Percentiles rank a stretch among this genome's conserved stretches.
phyloP scores from a whole-genome alignment of 2,888 invertebrate genomes.

The Scaptomyza caliginosa region DNA sequence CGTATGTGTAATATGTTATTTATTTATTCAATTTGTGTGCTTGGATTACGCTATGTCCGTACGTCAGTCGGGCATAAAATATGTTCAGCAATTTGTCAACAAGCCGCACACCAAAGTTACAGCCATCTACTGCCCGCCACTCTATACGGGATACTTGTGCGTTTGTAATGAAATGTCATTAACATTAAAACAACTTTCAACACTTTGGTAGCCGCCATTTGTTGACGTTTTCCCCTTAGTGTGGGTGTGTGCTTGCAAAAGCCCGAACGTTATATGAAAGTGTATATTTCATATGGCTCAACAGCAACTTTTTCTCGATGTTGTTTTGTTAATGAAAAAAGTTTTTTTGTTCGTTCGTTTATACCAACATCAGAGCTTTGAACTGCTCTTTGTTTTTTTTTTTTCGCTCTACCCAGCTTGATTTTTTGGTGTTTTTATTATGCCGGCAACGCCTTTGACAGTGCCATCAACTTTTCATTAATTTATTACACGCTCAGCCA shows the following conservation, averaged over 20 bases:
- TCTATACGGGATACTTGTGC: constrained; percentile 16
- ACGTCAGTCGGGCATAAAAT: constrained; percentile 48
- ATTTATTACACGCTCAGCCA: constrained; percentile 67
- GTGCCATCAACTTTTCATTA: constrained; percentile 70
- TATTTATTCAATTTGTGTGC: constrained; percentile 61
- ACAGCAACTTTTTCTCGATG: constrained; percentile 58
- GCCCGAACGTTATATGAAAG: constrained; percentile 9
- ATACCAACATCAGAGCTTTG: constrained; percentile 2
- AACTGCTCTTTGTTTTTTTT: constrained; percentile 9
- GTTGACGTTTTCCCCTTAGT: constrained; percentile 31
- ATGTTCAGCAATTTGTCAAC: constrained; percentile 69
- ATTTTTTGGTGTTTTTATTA: constrained; percentile 29
- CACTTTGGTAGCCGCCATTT: constrained; percentile 47
- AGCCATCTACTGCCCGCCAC: background rate
- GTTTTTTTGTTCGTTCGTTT: constrained; percentile 37
- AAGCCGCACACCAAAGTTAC: constrained; percentile 29
- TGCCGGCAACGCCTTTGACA: constrained; percentile 60
- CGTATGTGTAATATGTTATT: constrained; percentile 62
- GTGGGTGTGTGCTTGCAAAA: constrained; percentile 7
- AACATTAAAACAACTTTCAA: constrained; percentile 74
- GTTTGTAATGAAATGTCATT: constrained; percentile 71
- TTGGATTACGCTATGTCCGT: constrained; percentile 28
- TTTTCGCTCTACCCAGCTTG: background rate
- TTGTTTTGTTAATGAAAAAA: constrained; percentile 73
- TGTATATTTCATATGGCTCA: constrained; percentile 25